phyloP scores from a whole-genome alignment of 2,888 invertebrate genomes.

The Parthenolecanium corni region DNA sequence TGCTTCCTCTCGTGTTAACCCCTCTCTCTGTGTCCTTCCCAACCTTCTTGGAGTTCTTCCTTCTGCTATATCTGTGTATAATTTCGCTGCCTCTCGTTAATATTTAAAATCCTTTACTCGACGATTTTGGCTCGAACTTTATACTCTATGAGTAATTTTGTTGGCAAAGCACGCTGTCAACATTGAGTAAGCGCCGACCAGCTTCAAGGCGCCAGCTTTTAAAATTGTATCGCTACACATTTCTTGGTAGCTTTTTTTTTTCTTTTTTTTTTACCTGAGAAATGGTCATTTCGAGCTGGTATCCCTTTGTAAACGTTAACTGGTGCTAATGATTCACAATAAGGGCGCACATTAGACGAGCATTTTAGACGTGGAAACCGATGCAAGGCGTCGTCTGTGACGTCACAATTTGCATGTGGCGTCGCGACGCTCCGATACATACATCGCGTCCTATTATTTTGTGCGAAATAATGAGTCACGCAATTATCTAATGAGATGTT shows the following conservation, averaged over 20 bases:
- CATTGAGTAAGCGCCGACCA: background rate
- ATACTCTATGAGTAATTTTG: background rate
- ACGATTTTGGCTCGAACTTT: too few relatives aligned
- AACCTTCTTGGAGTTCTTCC: too few relatives aligned
- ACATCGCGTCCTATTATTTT: too few relatives aligned
- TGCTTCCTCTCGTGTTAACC: too few relatives aligned
- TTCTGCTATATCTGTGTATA: too few relatives aligned
- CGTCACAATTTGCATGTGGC: background rate
- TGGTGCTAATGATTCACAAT: background rate
- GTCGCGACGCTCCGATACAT: slow-evolving; percentile 2
- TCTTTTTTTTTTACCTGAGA: background rate
- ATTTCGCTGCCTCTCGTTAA: too few relatives aligned
- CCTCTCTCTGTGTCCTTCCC: too few relatives aligned
- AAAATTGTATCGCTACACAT: too few relatives aligned
- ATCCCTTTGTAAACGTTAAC: background rate
- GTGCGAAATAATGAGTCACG: background rate
- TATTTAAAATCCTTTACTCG: too few relatives aligned
- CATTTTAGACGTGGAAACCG: background rate
- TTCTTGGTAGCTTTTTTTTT: too few relatives aligned
- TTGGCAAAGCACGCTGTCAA: background rate
- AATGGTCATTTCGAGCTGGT: background rate
- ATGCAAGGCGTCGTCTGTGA: background rate
- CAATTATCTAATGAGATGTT: background rate
- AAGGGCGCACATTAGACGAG: too few relatives aligned
- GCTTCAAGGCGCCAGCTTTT: background rate